phyloP scores from a whole-genome alignment of 1,140 invertebrate species.

The Condylostylus longicornis region DNA sequence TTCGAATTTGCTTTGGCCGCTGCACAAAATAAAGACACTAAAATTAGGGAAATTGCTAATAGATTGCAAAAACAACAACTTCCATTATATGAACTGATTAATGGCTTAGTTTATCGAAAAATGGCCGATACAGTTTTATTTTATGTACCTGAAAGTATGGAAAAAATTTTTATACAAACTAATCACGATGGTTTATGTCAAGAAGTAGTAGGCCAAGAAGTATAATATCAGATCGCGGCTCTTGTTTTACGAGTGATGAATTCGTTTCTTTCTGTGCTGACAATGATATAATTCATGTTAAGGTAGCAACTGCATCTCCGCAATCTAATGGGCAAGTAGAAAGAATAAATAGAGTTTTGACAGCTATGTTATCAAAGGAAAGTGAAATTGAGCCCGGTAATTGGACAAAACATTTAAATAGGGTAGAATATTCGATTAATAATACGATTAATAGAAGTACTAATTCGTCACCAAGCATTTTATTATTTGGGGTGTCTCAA shows the following conservation, averaged over 20 bases:
- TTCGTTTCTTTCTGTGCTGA: neutral
- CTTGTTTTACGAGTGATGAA: neutral
- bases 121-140: constrained; percentile 18
- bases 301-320: neutral
- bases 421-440: constrained; percentile 1
- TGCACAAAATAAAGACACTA: neutral
- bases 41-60: neutral
- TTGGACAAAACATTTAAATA: neutral
- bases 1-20: neutral
- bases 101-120: constrained; percentile 15
- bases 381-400: neutral
- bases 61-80: neutral
- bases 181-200: constrained; percentile 14
- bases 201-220: constrained; percentile 3
- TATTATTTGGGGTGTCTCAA: neutral
- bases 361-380: neutral
- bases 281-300: neutral
- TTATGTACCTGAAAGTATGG: constrained; percentile 13
- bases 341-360: neutral
- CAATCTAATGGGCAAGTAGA: constrained; percentile 1
- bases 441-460: neutral
- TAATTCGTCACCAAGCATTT: neutral
- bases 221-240: neutral
- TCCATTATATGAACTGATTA: neutral
- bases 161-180: constrained; percentile 6